Evolutionary conservation across 2,113 vertebrate genomes (phyloP).

Genomic region (Copsychus sechellarum): DNA sequence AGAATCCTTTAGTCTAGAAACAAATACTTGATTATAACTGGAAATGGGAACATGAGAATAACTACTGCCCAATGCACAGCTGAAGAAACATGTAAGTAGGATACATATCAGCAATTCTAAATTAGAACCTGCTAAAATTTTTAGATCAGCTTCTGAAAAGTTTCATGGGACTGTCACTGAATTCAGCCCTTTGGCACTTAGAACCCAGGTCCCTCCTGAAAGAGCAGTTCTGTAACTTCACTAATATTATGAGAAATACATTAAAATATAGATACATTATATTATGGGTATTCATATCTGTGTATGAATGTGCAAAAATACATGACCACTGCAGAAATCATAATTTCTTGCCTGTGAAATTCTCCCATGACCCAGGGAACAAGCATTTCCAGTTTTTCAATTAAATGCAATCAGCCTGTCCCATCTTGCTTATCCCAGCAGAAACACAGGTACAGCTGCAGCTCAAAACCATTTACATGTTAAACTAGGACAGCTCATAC

Average conservation of each 20-base stretch:
- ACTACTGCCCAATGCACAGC: background rate
- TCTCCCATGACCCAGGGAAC: background rate
- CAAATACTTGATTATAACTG: background rate
- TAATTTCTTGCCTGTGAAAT: background rate
- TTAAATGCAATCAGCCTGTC: background rate
- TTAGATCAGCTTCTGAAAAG: background rate
- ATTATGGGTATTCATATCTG: background rate
- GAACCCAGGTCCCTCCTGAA: background rate
- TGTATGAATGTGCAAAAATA: background rate
- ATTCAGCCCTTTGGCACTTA: background rate
- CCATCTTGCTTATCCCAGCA: background rate
- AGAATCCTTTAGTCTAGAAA: background rate
- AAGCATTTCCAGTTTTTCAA: background rate
- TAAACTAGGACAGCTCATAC: slow-evolving; percentile 60
- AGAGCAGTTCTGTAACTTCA: background rate
- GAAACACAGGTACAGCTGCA: background rate
- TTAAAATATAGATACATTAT: background rate
- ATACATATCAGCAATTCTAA: background rate
- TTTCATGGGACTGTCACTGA: background rate
- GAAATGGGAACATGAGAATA: background rate
- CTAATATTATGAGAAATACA: background rate
- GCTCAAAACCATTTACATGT: background rate
- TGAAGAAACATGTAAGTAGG: background rate
- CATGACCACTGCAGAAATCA: background rate
- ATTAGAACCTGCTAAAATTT: background rate